Base-by-base conservation (phyloP, 2,113 vertebrate genomes). In the Rhinopomastus cyanomelas region DNA sequence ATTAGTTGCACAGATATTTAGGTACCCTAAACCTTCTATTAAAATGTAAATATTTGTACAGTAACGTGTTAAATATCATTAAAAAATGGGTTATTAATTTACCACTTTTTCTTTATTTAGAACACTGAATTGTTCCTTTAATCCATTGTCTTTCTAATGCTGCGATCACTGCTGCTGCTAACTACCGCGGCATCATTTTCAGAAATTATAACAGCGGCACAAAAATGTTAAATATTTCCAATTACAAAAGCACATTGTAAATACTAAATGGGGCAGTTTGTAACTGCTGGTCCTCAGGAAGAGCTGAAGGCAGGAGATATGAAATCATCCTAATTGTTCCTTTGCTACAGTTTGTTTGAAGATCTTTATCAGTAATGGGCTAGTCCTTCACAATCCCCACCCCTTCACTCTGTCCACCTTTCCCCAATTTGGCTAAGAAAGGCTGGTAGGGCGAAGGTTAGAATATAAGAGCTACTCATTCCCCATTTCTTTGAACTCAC, bases 141-240 rank as follows among this genome's bases (percentile, higher is more conserved):
- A 44, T 74, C 20, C 34, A 79, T 68, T 64, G 12, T 53, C 73
- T 95, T 81, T 80, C 44, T 52, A 93, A 68, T 34, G 21, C 29
- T 65, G 72, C 71, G 88, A 69, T 76, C 68, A 66, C 56, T 86
- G 42, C 6, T 81, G 68, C 82, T 87, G 12, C 30, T 69, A 76
- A 84, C 80, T 42, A 85, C 12, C 29, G 61, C 4, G 14, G 52
- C 67, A 90, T 62, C 57, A 55, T 73, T 91, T 91, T 93, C 81
- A 92, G 68, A 79, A 96, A 95, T 96, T 82, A 14, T 49, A 95
- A 87, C 66, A 96, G 93, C 67, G 81, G 61, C 42, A 92, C 64
- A 36, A 92, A 94, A 87, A 93, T 18, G 14, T 81, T 77, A 92
- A 89, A 82, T 57, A 86, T 80, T 92, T 90, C 39, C 87, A 46